These are phyloP conservation scores for Pteromalus puparum DNA, from an alignment of 1,140 invertebrate genomes.

Conservation along the genomic window DNA sequence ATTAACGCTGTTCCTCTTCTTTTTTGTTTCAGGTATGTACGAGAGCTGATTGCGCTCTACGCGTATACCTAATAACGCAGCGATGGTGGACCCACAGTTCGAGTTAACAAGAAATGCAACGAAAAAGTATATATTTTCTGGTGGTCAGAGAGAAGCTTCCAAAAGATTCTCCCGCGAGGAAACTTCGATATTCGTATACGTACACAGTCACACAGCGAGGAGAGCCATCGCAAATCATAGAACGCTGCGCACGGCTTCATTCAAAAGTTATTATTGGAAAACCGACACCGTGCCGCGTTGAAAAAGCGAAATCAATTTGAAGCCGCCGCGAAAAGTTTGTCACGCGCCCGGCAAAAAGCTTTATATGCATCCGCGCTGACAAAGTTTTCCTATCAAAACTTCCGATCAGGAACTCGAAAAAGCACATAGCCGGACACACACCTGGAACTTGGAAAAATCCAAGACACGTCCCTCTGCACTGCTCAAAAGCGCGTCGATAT, in stretches of 20 bases:
- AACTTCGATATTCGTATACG: neutral
- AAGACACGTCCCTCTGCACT: neutral
- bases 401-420: neutral
- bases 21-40: neutral
- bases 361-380: neutral
- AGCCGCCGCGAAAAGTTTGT: neutral
- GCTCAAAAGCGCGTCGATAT: too few relatives aligned
- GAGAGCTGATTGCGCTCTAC: too few relatives aligned
- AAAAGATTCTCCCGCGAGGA: neutral
- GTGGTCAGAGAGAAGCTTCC: neutral
- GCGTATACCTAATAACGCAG: too few relatives aligned
- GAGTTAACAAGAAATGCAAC: neutral
- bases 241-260: neutral
- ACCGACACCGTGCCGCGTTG: neutral
- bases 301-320: constrained; percentile 19
- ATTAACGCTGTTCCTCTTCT: neutral
- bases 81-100: too few relatives aligned
- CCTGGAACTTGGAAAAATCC: neutral
- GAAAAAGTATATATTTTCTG: neutral
- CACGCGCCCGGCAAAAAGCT: neutral
- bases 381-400: constrained; percentile 25
- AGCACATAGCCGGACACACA: neutral
- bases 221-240: neutral
- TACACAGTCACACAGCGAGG: neutral
- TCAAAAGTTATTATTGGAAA: neutral